These are phyloP conservation scores for Vipera ursinii DNA, from an alignment of 2,797 vertebrate species.

Conservation along the genomic window DNA sequence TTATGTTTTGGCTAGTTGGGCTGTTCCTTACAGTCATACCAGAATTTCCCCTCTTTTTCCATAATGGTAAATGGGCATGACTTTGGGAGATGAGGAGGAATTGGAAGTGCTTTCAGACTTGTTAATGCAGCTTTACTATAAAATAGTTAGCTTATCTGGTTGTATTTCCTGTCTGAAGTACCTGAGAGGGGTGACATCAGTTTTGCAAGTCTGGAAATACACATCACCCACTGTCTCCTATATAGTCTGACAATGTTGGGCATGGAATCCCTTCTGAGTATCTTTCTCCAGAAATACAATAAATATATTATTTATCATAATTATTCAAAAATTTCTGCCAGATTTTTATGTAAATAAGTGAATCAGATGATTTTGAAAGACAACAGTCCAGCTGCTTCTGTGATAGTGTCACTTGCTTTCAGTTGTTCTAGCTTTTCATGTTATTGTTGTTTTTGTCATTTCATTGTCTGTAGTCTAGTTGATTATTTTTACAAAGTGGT, in stretches of 20 bases:
- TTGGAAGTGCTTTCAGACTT: not conserved
- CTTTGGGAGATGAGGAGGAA: not conserved
- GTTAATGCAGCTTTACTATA: not conserved
- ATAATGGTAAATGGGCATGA: not conserved
- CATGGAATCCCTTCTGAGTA: not conserved
- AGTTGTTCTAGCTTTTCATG: not conserved
- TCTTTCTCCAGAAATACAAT: not conserved
- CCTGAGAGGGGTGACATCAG: not conserved
- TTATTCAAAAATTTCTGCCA: not conserved
- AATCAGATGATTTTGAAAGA: not conserved
- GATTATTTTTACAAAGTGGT: not conserved
- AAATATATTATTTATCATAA: not conserved
- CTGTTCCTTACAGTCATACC: not conserved
- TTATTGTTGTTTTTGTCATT: not conserved
- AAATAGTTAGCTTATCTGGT: not conserved
- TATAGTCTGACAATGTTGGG: not conserved
- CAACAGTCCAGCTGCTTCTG: not conserved
- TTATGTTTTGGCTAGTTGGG: not conserved
- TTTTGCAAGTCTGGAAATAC: not conserved
- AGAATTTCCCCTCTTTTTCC: not conserved
- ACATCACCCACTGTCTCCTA: not conserved
- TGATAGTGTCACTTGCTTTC: not conserved
- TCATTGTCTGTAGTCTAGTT: not conserved
- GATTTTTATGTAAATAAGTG: not conserved
- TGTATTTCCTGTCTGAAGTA: not conserved